These are phyloP conservation scores for Vannuccia rotundouncinata DNA, from an alignment of 2,888 invertebrate genomes.

Conservation along the genomic window DNA sequence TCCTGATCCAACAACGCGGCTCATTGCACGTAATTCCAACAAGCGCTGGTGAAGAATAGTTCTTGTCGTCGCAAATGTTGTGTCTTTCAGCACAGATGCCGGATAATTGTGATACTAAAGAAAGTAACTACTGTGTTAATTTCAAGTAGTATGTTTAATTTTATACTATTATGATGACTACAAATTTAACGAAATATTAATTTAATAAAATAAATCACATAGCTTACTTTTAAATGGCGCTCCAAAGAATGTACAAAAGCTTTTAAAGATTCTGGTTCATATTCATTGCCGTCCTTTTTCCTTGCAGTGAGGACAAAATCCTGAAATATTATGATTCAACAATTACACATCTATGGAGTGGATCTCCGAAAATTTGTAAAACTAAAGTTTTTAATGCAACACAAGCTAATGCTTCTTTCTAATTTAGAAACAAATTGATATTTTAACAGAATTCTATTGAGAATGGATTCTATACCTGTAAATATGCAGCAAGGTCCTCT, in stretches of 20 bases:
- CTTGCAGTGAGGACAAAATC: slow-evolving; percentile 39
- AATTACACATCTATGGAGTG: too few species aligned
- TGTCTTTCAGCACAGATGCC: slow-evolving; percentile 36
- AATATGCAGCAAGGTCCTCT: slow-evolving; percentile 37
- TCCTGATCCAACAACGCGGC: background rate
- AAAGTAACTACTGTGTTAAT: background rate
- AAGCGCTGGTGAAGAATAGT: slow-evolving; percentile 37
- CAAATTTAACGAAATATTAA: background rate
- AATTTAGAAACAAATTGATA: too few species aligned
- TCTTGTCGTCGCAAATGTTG: slow-evolving; percentile 33
- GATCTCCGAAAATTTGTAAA: too few species aligned
- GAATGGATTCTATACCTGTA: too few species aligned
- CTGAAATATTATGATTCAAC: too few species aligned
- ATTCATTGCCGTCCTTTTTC: slow-evolving; percentile 40
- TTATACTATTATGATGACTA: background rate
- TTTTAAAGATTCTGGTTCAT: slow-evolving; percentile 40
- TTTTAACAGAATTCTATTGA: too few species aligned
- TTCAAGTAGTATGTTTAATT: background rate
- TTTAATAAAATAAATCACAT: too few species aligned
- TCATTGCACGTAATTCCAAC: slow-evolving; percentile 34
- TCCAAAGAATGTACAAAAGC: slow-evolving; percentile 40
- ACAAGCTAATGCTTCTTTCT: too few species aligned
- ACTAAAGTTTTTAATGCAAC: too few species aligned
- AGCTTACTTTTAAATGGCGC: slow-evolving; percentile 38
- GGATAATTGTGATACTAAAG: slow-evolving; percentile 38